Base-by-base conservation (phyloP, 2,888 invertebrate species). In the Merodon equestris region DNA sequence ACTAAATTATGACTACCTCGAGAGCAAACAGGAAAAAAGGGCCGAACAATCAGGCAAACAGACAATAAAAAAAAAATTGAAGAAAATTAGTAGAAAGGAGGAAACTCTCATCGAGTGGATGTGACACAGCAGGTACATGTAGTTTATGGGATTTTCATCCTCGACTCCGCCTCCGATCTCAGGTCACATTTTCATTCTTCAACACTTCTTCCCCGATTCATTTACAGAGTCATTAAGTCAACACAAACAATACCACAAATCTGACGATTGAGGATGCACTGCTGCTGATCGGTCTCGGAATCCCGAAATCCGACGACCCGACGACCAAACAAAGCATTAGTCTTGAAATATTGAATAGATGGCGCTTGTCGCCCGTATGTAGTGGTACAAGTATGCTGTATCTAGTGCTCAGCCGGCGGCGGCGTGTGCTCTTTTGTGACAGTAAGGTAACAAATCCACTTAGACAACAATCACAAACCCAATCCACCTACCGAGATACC, bases 121-220 rank as follows among this genome's bases (percentile, higher is more conserved):
- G 40, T 57, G 53, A 57, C 63, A 17, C 73, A 73, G 77, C 77
- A 79, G 77, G 77, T 27, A 27, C 27, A 27, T 7, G 27, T 79
- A 79, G 77, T 79, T 73, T 79, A 73, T 73, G 68, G 42, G 36
- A 51, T 9, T 40, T 61, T 48, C 44, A 58, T 66, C 51, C 68
- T 27, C 61, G 3, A 40, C 12, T n/a, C 40, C 40, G 40, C 38
- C 48, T 14, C 1, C 40, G 10, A 10, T 40, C 40, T 45, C 58
- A 79, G 74, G 79, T 79, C 68, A 79, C 79, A 79, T 74, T 79
- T 79, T 74, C 79, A 79, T 79, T 79, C 79, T 79, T 79, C 68
- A 79, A 79, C 74, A 74, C 74, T 79, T 79, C 27, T 27, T 27
- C 27, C 2, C 27, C 79, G 60, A 79, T 74, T 73, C 79, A 77